Base-by-base conservation (phyloP, 2,113 vertebrate genomes). In the Leucopsar rothschildi region DNA sequence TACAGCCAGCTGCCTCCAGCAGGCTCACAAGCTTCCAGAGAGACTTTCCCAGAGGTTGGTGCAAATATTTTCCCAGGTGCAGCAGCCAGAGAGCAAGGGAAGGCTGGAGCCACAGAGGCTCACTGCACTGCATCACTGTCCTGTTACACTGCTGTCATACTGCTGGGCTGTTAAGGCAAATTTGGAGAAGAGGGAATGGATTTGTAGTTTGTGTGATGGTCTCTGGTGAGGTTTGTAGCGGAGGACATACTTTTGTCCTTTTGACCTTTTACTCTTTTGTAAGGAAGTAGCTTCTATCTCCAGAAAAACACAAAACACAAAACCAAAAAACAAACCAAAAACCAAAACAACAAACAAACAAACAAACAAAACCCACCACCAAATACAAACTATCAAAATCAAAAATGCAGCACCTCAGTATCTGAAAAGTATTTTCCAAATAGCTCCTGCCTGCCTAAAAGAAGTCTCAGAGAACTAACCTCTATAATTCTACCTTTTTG, bases 341-440 rank as follows among this genome's bases (percentile, higher is more conserved):
- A 28, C 13, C 22, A 40, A 29, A n/a, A 50, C 5, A 12, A 23
- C 24, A 15, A 13, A 6, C 15, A 80, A 16, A 8, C 21, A n/a
- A 56, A 19, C 10, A 33, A 53, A 24, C 1, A 15, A 47, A n/a
- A 49, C 20, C 9, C n/a, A 49, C 22, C 11, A 27, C 37, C 13
- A 53, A 42, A 20, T 13, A 0, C 11, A 29, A 53, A 11, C 11
- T n/a, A 19, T 27, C 63, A 53, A 59, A 50, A 2, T 15, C 6
- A 20, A 35, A 64, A 71, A 4, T 0, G 0, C 45, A 57, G 11
- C 9, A 19, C 0, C 4, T 3, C 25, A 29, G 11, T 20, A 50
- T 22, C 33, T 79, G 65, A 50, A 35, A 94, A 82, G 2, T 20
- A 24, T 85, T 93, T 79, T 73, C 52, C 25, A 35, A 63, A 37